Evolutionary conservation across 2,113 vertebrate genomes (phyloP).

Genomic region (Trematomus loennbergii): DNA sequence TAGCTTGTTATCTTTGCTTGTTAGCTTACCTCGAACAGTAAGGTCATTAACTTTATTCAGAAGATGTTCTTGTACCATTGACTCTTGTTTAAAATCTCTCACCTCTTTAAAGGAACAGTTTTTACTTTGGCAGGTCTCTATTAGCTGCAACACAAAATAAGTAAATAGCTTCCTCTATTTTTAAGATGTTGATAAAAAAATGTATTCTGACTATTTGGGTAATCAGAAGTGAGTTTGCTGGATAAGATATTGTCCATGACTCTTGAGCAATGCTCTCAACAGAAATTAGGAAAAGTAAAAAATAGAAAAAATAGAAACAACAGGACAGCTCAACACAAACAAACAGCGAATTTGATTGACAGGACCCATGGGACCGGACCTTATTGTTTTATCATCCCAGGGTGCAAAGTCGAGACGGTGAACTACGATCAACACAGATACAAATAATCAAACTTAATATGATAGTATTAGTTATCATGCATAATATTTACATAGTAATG

Average conservation of each 20-base stretch:
- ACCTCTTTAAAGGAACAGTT: too few species aligned
- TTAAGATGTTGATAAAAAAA: too few species aligned
- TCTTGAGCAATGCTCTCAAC: neutral
- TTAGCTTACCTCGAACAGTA: too few species aligned
- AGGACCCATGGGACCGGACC: slow-evolving; percentile 56
- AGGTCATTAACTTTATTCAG: too few species aligned
- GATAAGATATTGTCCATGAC: neutral
- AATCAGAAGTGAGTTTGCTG: too few species aligned
- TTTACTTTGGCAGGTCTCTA: too few species aligned
- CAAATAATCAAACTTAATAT: slow-evolving; percentile 46
- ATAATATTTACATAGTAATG: slow-evolving; percentile 33
- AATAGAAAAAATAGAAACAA: slow-evolving; percentile 22
- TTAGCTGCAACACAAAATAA: too few species aligned
- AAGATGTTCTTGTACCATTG: too few species aligned
- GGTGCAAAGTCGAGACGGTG: slow-evolving; percentile 24
- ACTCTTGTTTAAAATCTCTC: too few species aligned
- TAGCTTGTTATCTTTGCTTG: too few species aligned
- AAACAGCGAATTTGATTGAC: slow-evolving; percentile 75
- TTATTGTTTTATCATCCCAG: slow-evolving; percentile 41
- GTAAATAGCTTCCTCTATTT: too few species aligned
- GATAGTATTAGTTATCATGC: slow-evolving; percentile 25
- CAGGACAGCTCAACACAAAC: slow-evolving; percentile 59
- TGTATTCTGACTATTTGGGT: too few species aligned
- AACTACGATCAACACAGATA: slow-evolving; percentile 24
- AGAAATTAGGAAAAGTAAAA: neutral